Base-by-base conservation (phyloP, 2,113 vertebrate species). In the Marmota monax region DNA sequence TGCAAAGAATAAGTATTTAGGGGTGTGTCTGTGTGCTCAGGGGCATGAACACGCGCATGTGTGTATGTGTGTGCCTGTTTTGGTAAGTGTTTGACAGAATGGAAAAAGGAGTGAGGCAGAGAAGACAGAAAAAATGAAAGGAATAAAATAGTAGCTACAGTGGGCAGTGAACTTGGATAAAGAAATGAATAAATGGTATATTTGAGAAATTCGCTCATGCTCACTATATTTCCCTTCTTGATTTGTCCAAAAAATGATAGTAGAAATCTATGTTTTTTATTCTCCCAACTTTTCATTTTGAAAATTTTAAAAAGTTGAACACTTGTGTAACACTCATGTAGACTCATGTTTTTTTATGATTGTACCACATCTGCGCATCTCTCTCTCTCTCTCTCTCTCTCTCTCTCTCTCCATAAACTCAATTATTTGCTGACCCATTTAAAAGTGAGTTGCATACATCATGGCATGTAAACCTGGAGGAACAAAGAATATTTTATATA, bases 41-140 rank as follows among this genome's bases (percentile, higher is more conserved):
- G 8, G 39, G 39, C 22, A 2, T 4, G 1, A 51, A 8, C 22
- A 0, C 8, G 1, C 48, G 3, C 23, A 4, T 56, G 48, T 65
- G 29, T 61, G 65, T 56, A 2, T 67, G 27, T 42, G 22, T n/a
- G 22, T 58, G 18, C n/a, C 22, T 39, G 22, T 79, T 12, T 45
- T 13, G 16, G 10, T 32, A 4, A 42, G 22, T 61, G 11, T 20
- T 79, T 84, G 39, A 45, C 34, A 39, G 4, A 87, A 34, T 37
- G 22, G n/a, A 65, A n/a, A 51, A 37, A 53, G 20, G 11, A 37
- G 14, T 2, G 9, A 80, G 5, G 7, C 17, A 23, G 34, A n/a
- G 11, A 45, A 17, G 3, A 85, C 29, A 82, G 32, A 56, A 61
- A 76, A 14, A 74, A 29, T 29, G 29, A 78, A 14, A 61, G 8